Evolutionary conservation across 2,888 invertebrate species (phyloP), one percentile per base, ranked within the genome.

Genomic region (Plagiodera versicolora): DNA sequence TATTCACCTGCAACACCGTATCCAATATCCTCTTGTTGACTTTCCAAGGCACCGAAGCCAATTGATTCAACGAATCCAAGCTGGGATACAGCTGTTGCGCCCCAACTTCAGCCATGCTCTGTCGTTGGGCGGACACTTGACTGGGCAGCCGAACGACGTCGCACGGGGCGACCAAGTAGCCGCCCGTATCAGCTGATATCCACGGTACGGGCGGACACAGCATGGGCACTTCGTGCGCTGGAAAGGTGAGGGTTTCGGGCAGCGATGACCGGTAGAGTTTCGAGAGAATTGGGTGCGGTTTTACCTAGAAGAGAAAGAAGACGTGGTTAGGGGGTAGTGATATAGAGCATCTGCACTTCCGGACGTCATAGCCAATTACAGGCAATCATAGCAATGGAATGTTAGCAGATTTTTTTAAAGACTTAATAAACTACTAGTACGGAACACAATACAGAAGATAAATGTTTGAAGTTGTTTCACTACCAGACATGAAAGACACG

Each of bases 41-140:
- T 70, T 82, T 86, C 99, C 99, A 99, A 0, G 98, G 95, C 60
- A 95, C 88, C 53, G 92, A 87, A 0, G 91, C 89, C n/a, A 98
- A 84, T 75, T 95, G 92, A 83, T 98, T 99, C 35, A 99, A 83
- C 18, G 94, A 89, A 82, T 99, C 98, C 52, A 95, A 82, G 1
- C 90, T 86, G 0, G 98, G 95, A 79, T 90, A 90, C 24, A 96
- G 78, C 68, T 89, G 81, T 19, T 84, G 81, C 0, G 82, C 75
- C 1, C 86, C 84, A 1, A 85, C 81, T 16, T 84, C 81, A 39
- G 84, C 80, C 55, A 94, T 79, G 2, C 86, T 82, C 17, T 86
- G 81, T 82, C 83, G 84, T 75, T 92, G 91, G 60, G 84, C 85
- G 52, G 83, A 79, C 55, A 90, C 88, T 72, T 86, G 82, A 50